phyloP scores from a whole-genome alignment of 2,888 invertebrate genomes.

The Hirtodrosophila histrioides region DNA sequence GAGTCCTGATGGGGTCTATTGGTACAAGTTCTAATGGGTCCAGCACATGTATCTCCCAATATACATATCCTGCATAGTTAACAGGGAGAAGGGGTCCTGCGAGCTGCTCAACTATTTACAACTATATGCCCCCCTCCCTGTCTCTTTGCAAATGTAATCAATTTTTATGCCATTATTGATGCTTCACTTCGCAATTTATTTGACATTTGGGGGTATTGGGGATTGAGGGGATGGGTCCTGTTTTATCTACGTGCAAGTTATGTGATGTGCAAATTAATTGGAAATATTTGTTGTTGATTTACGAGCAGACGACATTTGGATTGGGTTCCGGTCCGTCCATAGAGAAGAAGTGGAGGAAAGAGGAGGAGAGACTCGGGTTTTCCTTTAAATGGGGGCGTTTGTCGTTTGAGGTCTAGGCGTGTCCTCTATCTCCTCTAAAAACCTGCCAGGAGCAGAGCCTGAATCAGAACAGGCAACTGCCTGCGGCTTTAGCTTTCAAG shows the following conservation, averaged over 20 bases:
- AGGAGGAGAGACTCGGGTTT: constrained; percentile 26
- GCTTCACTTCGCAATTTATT: constrained; percentile 70
- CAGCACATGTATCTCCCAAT: constrained; percentile 2
- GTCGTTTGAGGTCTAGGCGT: constrained; percentile 57
- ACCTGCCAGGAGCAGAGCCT: constrained; percentile 33
- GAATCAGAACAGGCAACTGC: constrained; percentile 11
- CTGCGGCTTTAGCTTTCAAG: constrained; percentile 41
- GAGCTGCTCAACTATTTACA: constrained; percentile 56
- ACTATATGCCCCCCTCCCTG: constrained; percentile 21
- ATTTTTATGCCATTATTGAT: constrained; percentile 81
- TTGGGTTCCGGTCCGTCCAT: constrained; percentile 51
- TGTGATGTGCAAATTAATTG: constrained; percentile 73
- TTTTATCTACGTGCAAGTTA: constrained; percentile 52
- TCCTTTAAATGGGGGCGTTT: constrained; percentile 67
- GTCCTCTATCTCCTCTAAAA: constrained; percentile 32
- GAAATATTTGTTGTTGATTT: constrained; percentile 65
- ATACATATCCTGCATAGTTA: constrained; percentile 63
- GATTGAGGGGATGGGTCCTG: constrained; percentile 3
- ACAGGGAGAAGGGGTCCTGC: constrained; percentile 12
- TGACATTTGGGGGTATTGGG: constrained; percentile 22
- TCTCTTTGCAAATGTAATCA: constrained; percentile 71
- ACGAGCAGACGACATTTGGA: constrained; percentile 50
- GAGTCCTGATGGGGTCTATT: not conserved
- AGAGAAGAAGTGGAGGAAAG: not conserved
- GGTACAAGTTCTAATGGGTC: constrained; percentile 9